A percentile compares a stretch with the other conserved stretches of the same genome.
These are phyloP conservation scores for Engystomops pustulosus DNA, from an alignment of 2,113 vertebrate genomes.

Conservation along the genomic window DNA sequence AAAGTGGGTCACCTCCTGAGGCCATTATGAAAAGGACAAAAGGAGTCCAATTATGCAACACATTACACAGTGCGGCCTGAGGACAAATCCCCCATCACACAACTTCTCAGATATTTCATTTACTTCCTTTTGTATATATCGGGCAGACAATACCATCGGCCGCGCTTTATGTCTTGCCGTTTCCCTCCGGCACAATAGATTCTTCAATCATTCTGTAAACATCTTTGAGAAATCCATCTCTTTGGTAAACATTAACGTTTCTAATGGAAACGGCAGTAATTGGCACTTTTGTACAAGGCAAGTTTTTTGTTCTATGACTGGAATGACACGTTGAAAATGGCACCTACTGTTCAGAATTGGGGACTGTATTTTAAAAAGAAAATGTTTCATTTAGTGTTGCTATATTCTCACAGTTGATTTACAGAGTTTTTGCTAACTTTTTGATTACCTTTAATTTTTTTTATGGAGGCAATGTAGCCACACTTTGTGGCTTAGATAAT, in stretches of 20 bases:
- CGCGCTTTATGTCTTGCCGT: background rate
- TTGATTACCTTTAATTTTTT: too few species aligned
- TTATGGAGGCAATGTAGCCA: too few species aligned
- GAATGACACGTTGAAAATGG: too few species aligned
- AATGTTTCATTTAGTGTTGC: too few species aligned
- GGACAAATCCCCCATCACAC: conserved; percentile 40
- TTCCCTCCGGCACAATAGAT: background rate
- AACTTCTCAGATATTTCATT: conserved; percentile 16
- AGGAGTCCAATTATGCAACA: conserved; percentile 11
- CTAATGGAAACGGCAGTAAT: background rate
- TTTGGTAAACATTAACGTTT: background rate
- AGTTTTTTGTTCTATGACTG: background rate
- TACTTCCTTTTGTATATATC: conserved; percentile 8
- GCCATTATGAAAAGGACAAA: conserved; percentile 24
- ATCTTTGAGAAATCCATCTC: background rate
- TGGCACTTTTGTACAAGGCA: background rate
- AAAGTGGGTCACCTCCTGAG: conserved; percentile 34
- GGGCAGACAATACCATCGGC: conserved; percentile 8
- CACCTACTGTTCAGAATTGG: too few species aligned
- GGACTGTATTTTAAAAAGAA: too few species aligned
- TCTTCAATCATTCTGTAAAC: background rate
- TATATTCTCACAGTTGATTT: too few species aligned
- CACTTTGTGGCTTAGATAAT: too few species aligned
- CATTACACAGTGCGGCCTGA: conserved; percentile 3
- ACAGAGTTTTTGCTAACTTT: too few species aligned